Base-by-base conservation (phyloP, 2,888 invertebrate genomes). In the Caenorhabditis macrosperma region DNA sequence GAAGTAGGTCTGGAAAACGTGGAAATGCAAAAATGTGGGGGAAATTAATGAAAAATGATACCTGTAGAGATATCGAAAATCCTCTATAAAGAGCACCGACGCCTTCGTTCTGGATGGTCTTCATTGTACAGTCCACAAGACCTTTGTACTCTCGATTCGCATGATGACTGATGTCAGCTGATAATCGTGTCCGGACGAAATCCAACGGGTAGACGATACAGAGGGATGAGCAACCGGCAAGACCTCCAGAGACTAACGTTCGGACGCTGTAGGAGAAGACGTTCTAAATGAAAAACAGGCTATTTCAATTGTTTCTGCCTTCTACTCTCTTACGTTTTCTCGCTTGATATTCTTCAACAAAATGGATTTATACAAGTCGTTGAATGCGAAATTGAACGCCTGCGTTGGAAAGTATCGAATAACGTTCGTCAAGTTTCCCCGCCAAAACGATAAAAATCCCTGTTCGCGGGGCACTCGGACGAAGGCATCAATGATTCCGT, bases 21-120 rank as follows among this genome's bases (percentile, higher is more conserved):
- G 17, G 30, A 15, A 4, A 59, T 22, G 12, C 24, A 33, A 24
- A 20, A 38, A 64, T 35, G 7, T 30, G 17, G 26, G 6, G 2
- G 48, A 57, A 35, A 50, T n/a, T n/a, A n/a, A n/a, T n/a, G n/a
- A n/a, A n/a, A n/a, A n/a, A n/a, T n/a, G n/a, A n/a, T n/a, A 61
- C 96, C 92, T 96, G 96, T 83, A 96, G 96, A 74, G 96, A 96
- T 88, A 96, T 96, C 88, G 94, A 94, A 93, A 96, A 96, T 84
- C 96, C 96, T 92, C 95, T 94, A 93, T 96, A 96, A 82, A 96
- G 93, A 87, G 96, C 96, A 83, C 90, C 87, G 35, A 95, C 91
- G 76, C 96, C 96, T 91, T 96, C 96, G 84, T 94, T 92, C 92
- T 93, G 93, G 81, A 92, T 91, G 92, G 95, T 95, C 92, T 95